Conservation (phyloP, 2,888 invertebrate genomes). For the Dugesia japonica region DNA sequence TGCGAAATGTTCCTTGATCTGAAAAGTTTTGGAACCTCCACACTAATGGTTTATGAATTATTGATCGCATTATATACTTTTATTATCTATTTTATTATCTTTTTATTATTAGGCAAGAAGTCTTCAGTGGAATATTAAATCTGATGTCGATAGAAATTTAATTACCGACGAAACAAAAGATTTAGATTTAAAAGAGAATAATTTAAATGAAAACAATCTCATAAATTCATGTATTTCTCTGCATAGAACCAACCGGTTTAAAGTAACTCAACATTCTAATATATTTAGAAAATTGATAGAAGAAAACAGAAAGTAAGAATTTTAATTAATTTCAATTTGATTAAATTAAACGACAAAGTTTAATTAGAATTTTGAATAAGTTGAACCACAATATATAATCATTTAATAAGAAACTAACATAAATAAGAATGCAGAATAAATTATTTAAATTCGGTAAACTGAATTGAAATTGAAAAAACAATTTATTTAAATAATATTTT, state of each 20-base stretch:
- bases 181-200: not conserved
- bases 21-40: too few species aligned
- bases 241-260: not conserved
- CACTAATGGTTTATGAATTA: too few species aligned
- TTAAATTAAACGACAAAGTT: not conserved
- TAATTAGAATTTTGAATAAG: too few species aligned
- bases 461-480: too few species aligned
- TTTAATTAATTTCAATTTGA: not conserved
- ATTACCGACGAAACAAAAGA: not conserved
- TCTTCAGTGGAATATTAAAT: not conserved
- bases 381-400: too few species aligned
- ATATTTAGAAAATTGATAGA: not conserved
- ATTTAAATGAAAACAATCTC: not conserved
- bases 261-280: not conserved
- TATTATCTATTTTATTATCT: too few species aligned
- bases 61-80: too few species aligned
- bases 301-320: not conserved
- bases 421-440: too few species aligned
- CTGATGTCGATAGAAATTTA: not conserved
- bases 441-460: too few species aligned
- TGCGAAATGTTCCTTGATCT: too few species aligned
- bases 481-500: too few species aligned
- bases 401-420: too few species aligned
- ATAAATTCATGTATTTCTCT: not conserved
- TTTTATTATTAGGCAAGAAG: not conserved